phyloP scores from a whole-genome alignment of 1,140 invertebrate species.

The Holcopasites calliopsidis region DNA sequence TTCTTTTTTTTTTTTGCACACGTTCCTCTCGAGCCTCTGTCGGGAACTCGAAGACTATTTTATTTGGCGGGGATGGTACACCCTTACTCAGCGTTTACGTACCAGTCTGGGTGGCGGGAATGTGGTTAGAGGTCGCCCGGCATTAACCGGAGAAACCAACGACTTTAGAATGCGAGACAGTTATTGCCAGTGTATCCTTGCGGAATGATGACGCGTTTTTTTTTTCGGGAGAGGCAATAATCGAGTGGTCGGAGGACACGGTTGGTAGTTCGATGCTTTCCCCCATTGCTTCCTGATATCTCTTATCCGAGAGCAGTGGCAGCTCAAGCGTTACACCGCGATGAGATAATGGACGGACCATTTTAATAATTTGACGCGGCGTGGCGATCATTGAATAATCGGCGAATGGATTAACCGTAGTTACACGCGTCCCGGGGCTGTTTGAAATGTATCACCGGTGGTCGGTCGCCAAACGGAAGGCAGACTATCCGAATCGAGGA shows the following conservation, averaged over 20 bases:
- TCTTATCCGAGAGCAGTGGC: neutral
- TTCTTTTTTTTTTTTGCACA: neutral
- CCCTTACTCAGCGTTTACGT: constrained; percentile 1
- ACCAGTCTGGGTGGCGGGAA: neutral
- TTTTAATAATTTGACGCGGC: no score
- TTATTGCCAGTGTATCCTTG: constrained; percentile 31
- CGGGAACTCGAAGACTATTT: neutral
- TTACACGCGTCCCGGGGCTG: neutral
- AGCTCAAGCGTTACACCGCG: neutral
- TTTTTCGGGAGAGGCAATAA: neutral
- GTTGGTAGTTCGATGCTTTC: neutral
- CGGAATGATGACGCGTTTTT: constrained; percentile 5
- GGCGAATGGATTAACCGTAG: no score
- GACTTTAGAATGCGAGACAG: constrained; percentile 18
- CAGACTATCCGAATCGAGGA: neutral
- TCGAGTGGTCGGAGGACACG: neutral
- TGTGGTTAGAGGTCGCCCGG: neutral
- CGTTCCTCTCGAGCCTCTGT: neutral
- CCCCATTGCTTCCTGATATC: neutral
- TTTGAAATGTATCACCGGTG: constrained; percentile 16
- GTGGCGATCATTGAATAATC: no score
- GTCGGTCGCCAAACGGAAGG: constrained; percentile 33
- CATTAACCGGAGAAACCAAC: constrained; percentile 13
- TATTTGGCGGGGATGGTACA: neutral
- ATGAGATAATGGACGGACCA: neutral